Conservation (phyloP, 2,888 invertebrate genomes). For the Zaprionus bogoriensis region DNA sequence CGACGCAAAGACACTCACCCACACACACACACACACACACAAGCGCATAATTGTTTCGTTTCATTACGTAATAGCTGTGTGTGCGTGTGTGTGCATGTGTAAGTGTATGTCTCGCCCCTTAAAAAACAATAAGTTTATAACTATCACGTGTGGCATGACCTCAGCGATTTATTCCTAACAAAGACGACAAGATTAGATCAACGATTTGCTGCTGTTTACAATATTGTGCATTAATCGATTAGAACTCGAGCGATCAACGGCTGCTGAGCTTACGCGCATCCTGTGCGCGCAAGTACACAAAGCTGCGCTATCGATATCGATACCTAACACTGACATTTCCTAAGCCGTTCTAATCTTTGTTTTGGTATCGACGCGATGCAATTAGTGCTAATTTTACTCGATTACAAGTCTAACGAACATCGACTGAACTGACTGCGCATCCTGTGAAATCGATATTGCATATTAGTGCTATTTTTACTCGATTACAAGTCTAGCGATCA, state of each 20-base stretch:
- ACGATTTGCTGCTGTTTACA: not conserved
- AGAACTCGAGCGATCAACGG: not conserved
- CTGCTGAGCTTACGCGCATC: too few relatives aligned
- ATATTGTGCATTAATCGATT: slow-evolving; percentile 1
- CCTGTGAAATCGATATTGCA: too few relatives aligned
- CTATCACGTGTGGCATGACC: slow-evolving; percentile 30
- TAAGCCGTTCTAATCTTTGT: too few relatives aligned
- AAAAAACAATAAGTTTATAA: slow-evolving; percentile 14
- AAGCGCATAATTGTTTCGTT: slow-evolving; percentile 30
- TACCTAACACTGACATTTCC: too few relatives aligned
- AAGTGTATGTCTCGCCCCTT: slow-evolving; percentile 25
- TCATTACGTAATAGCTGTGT: slow-evolving; percentile 39
- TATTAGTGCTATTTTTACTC: too few relatives aligned
- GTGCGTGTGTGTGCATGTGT: not conserved
- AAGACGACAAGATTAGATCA: slow-evolving; percentile 22
- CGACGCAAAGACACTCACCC: too few relatives aligned
- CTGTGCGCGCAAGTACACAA: too few relatives aligned
- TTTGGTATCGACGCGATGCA: too few relatives aligned
- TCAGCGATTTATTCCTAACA: slow-evolving; percentile 15
- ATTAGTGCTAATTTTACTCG: too few relatives aligned
- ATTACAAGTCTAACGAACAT: too few relatives aligned
- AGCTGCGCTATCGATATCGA: too few relatives aligned
- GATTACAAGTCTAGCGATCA: not conserved
- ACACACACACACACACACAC: slow-evolving; percentile 6
- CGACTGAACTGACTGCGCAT: too few relatives aligned